These are phyloP conservation scores for Oscheius sp. DNA, from an alignment of 2,888 invertebrate genomes.

Conservation along the genomic window DNA sequence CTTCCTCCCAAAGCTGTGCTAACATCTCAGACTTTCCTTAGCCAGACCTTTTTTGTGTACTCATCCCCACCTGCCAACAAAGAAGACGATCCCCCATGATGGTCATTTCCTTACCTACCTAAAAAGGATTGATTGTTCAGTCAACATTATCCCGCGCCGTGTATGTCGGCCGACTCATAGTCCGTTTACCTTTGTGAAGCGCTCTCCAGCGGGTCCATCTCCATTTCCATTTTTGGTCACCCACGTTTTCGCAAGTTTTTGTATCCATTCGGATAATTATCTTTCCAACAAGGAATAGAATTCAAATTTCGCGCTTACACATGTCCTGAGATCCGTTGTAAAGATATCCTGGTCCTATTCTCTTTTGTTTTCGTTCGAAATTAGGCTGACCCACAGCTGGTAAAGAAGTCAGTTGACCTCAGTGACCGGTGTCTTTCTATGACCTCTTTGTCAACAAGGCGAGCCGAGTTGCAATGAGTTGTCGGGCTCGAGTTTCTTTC, in stretches of 20 bases:
- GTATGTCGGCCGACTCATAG: slow-evolving; percentile 34
- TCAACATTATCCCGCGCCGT: slow-evolving; percentile 36
- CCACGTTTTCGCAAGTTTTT: slow-evolving; percentile 11
- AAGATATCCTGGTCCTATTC: neutral
- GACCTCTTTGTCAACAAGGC: slow-evolving; percentile 17
- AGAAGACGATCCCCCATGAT: neutral
- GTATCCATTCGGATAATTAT: neutral
- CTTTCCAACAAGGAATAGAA: neutral
- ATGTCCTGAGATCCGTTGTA: neutral
- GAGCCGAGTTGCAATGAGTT: neutral
- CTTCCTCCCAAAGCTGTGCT: neutral
- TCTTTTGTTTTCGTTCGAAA: neutral
- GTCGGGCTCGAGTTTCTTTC: slow-evolving; percentile 22
- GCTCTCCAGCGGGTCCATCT: slow-evolving; percentile 26
- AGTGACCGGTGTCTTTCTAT: slow-evolving; percentile 10
- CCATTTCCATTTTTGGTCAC: slow-evolving; percentile 26
- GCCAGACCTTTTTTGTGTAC: neutral
- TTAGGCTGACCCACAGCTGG: neutral
- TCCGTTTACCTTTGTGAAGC: slow-evolving; percentile 36
- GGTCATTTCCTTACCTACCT: slow-evolving; percentile 22
- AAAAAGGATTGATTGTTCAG: slow-evolving; percentile 34
- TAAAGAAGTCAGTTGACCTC: slow-evolving; percentile 9
- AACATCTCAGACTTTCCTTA: neutral
- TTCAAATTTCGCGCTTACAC: neutral
- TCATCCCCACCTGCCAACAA: slow-evolving; percentile 1